Percentiles rank a stretch among this genome's conserved stretches.
Evolutionary conservation across 2,113 vertebrate genomes (phyloP).

Genomic region (Odocoileus virginianus): DNA sequence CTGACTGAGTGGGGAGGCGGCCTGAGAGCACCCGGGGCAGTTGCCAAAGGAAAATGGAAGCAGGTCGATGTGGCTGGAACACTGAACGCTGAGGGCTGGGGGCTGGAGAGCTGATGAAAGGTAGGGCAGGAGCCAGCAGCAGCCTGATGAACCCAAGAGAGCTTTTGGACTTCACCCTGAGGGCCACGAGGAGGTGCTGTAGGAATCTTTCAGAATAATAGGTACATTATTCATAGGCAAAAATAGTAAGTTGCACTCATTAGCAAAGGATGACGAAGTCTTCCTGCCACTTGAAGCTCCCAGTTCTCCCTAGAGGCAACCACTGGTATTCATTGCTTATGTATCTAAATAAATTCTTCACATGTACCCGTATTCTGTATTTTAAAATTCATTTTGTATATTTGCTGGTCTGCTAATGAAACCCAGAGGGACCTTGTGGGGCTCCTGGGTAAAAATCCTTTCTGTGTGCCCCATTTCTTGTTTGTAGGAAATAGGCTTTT

Average conservation of each 20-base stretch:
- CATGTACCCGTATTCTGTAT: fast-evolving
- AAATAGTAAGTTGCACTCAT: background rate
- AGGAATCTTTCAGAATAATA: background rate
- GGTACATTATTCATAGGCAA: background rate
- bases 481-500: background rate
- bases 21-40: background rate
- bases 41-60: background rate
- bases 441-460: background rate
- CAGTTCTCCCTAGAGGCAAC: background rate
- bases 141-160: background rate
- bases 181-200: background rate
- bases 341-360: background rate
- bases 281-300: background rate
- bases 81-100: background rate
- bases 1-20: background rate
- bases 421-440: background rate
- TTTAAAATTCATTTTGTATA: background rate
- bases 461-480: background rate
- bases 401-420: background rate
- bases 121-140: background rate
- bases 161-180: background rate
- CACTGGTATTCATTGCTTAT: background rate
- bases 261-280: background rate
- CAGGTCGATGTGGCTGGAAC: background rate
- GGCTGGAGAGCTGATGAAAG: background rate